Evolutionary conservation across 2,888 invertebrate species (phyloP).

Genomic region (Fabriciana adippe): DNA sequence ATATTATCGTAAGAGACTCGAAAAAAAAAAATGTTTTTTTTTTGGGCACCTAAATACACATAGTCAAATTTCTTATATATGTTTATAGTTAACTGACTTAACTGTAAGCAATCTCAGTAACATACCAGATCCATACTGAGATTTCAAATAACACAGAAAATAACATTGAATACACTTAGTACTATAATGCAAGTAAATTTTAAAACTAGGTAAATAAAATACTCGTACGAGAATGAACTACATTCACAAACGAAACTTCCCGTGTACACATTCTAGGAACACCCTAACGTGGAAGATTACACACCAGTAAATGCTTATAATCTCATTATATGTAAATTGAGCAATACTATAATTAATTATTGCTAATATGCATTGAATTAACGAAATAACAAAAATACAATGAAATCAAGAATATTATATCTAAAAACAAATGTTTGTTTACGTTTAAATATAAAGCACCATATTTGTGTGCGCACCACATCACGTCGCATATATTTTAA

Average conservation of each 20-base stretch:
- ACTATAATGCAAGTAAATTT: not conserved
- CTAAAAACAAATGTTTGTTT: too few species aligned
- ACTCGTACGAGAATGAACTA: not conserved
- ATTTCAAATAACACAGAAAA: not conserved
- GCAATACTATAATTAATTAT: slow-evolving; percentile 32
- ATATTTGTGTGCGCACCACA: too few species aligned
- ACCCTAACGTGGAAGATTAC: not conserved
- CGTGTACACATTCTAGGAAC: slow-evolving; percentile 12
- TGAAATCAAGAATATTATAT: too few species aligned
- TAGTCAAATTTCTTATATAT: too few species aligned
- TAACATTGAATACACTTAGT: slow-evolving; percentile 2
- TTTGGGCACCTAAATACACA: too few species aligned
- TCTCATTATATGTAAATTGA: slow-evolving; percentile 42
- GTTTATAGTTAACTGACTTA: too few species aligned
- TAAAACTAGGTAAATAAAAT: slow-evolving; percentile 16
- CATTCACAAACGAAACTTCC: not conserved
- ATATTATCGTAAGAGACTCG: too few species aligned
- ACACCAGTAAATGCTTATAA: slow-evolving; percentile 40
- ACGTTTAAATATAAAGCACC: too few species aligned
- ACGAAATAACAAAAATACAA: not conserved
- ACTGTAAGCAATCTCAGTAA: too few species aligned
- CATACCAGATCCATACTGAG: slow-evolving; percentile 5
- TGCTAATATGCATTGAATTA: slow-evolving; percentile 4
- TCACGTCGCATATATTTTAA: too few species aligned
- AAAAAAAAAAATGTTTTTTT: too few species aligned